Conservation (phyloP, 2,888 invertebrate species). For the Iselma pallidipennis region DNA sequence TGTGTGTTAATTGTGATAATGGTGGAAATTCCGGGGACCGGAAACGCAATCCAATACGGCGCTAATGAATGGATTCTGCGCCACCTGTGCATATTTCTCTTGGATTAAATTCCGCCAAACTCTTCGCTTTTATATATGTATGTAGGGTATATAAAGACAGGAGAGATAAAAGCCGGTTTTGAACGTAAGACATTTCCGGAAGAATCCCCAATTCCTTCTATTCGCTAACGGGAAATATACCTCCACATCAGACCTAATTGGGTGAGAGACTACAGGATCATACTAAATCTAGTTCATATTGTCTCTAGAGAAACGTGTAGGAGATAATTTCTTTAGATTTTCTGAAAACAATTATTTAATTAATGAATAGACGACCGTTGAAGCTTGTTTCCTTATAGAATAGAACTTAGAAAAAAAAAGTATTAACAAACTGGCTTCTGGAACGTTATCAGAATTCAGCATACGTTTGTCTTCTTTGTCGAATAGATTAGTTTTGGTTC, state of each 20-base stretch:
- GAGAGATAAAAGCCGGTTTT: neutral
- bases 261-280: neutral
- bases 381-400: too few relatives aligned
- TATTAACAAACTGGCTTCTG: too few relatives aligned
- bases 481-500: slow-evolving; percentile 25
- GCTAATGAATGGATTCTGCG: neutral
- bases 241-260: neutral
- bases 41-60: neutral
- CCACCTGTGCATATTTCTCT: slow-evolving; percentile 1
- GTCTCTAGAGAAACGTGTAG: too few relatives aligned
- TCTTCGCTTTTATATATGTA: neutral
- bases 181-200: neutral
- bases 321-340: too few relatives aligned
- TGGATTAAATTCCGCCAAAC: slow-evolving; percentile 1
- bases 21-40: neutral
- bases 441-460: neutral
- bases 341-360: too few relatives aligned
- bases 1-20: neutral
- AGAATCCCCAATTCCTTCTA: neutral
- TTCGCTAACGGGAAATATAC: neutral
- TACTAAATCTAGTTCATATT: neutral
- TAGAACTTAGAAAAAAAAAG: neutral
- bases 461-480: slow-evolving; percentile 14
- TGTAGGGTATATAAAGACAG: neutral
- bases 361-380: too few relatives aligned